Evolutionary conservation across 2,888 invertebrate species (phyloP), one percentile per base, ranked within the genome.

Genomic region (Phragmatobia fuliginosa): DNA sequence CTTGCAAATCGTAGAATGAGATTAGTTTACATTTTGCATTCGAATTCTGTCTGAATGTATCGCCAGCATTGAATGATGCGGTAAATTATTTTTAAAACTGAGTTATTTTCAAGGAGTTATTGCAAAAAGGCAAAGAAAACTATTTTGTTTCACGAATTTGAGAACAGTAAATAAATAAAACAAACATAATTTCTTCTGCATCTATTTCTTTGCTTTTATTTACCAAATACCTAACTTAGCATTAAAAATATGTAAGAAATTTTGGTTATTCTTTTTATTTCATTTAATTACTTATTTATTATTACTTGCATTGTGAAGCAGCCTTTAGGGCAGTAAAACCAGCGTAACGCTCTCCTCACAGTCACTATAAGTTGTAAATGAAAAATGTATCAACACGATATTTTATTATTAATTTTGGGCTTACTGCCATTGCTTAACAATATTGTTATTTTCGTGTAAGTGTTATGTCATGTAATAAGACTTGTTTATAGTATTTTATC

Each of bases 281-380:
- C n/a, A n/a, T n/a, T n/a, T n/a, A 45, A 45, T 11, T 45, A 38
- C 38, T 38, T 14, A 14, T 14, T 38, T 38, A 3, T 14, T 14
- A 28, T 8, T 45, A 58, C 6, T 32, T 1, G 10, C 58, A 45
- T 6, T 67, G 60, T 78, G 68, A 45, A 36, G 64, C 0, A 14
- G 11, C 28, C 78, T 32, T 79, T 70, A 78, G 45, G 52, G 81
- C 77, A 72, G 83, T 88, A 87, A 88, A 88, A 83, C 71, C 77
- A 69, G 72, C 69, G 67, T 67, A 75, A 77, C 70, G 80, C 71
- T 75, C 72, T 71, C 69, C 36, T 68, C 67, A 69, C 80, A 75
- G 72, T 80, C 65, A 75, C 75, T 75, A 71, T 78, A 77, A 78
- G 80, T 73, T 80, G 78, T 76, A 81, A 81, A 82, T 80, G 74